These are phyloP conservation scores for Chaetops frenatus DNA, from an alignment of 2,113 vertebrate genomes.

Conservation along the genomic window DNA sequence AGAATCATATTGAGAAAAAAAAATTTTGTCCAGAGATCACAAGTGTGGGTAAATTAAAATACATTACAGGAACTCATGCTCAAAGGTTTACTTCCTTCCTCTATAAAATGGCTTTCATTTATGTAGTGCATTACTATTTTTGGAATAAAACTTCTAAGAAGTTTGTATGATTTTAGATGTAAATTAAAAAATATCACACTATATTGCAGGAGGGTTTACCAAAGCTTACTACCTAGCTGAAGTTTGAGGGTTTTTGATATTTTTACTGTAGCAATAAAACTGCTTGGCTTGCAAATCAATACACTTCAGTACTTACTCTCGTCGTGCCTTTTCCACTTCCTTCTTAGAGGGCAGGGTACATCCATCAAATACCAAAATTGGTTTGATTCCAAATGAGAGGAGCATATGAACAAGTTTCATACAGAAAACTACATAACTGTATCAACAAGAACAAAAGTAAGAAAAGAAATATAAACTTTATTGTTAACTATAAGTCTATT, in stretches of 20 bases:
- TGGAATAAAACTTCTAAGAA: slow-evolving; percentile 39
- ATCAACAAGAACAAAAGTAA: not conserved
- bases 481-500: not conserved
- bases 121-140: slow-evolving; percentile 16
- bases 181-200: not conserved
- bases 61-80: not conserved
- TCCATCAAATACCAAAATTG: slow-evolving; percentile 94
- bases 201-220: not conserved
- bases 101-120: not conserved
- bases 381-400: slow-evolving; percentile 83
- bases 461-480: not conserved
- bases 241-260: not conserved
- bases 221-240: not conserved
- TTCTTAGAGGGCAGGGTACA: slow-evolving; percentile 93
- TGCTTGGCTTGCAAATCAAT: not conserved
- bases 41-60: not conserved
- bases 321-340: slow-evolving; percentile 88
- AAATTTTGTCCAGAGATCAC: not conserved
- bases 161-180: not conserved
- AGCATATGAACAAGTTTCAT: slow-evolving; percentile 98
- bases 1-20: not conserved
- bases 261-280: not conserved
- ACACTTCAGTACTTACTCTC: slow-evolving; percentile 81
- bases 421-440: slow-evolving; percentile 91
- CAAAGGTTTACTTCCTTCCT: slow-evolving; percentile 32